phyloP scores from a whole-genome alignment of 2,797 vertebrate genomes.

The Lophotriccus pileatus region DNA sequence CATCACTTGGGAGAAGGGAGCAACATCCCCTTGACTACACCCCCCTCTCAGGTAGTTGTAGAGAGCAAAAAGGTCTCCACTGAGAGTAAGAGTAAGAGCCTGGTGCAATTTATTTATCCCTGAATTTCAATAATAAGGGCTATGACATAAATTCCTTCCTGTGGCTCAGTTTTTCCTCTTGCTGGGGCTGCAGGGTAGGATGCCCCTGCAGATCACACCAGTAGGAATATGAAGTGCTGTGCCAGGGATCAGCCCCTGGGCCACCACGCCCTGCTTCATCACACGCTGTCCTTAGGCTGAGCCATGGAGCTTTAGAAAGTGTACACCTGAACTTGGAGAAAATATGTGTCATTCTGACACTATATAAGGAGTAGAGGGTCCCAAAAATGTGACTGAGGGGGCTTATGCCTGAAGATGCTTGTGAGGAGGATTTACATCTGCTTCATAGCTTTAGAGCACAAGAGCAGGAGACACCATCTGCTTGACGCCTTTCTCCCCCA shows the following conservation, averaged over 20 bases:
- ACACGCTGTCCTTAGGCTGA: background rate
- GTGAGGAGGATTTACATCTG: background rate
- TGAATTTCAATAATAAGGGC: background rate
- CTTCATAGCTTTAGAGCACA: background rate
- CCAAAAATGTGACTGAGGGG: background rate
- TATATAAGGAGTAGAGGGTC: background rate
- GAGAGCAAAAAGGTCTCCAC: background rate
- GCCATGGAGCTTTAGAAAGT: background rate
- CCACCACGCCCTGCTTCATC: background rate
- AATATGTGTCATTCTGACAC: background rate
- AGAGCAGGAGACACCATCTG: background rate
- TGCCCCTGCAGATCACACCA: background rate
- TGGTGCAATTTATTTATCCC: background rate
- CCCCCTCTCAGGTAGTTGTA: background rate
- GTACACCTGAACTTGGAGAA: background rate
- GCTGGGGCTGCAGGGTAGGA: background rate
- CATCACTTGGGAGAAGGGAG: background rate
- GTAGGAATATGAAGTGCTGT: background rate
- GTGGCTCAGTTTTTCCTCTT: background rate
- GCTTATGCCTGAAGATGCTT: background rate
- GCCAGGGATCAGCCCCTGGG: background rate
- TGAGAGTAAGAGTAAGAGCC: background rate
- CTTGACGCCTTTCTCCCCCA: background rate
- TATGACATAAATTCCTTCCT: background rate
- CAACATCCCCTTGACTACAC: fast-evolving